Evolutionary conservation across 2,113 vertebrate genomes (phyloP).

Genomic region (Alligator mississippiensis): DNA sequence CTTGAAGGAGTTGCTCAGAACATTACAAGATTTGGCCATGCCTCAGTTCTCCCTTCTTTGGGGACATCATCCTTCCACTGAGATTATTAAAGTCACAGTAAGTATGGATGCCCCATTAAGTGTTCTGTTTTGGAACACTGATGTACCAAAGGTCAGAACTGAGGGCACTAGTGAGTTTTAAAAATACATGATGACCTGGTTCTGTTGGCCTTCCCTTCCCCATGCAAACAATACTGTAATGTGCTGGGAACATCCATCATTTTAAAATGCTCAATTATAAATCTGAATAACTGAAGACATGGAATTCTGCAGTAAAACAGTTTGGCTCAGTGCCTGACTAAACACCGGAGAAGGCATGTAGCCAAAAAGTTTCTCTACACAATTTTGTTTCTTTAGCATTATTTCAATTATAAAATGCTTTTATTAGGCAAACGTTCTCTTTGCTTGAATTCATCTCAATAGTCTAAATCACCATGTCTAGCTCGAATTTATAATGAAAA

Average conservation of each 20-base stretch:
- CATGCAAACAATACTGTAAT: not conserved
- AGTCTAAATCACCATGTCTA: conserved; percentile 11
- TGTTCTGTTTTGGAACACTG: not conserved
- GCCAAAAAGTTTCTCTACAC: not conserved
- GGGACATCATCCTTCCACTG: not conserved
- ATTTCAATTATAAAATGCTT: not conserved
- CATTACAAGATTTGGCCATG: rapidly evolving
- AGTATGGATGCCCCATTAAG: not conserved
- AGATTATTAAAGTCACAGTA: not conserved
- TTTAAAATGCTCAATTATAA: not conserved
- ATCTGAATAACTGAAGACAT: not conserved
- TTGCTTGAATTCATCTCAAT: conserved; percentile 3
- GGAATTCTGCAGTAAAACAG: not conserved
- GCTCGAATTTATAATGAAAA: conserved; percentile 54
- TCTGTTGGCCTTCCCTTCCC: not conserved
- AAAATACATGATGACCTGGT: not conserved
- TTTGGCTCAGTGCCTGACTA: not conserved
- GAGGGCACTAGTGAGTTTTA: not conserved
- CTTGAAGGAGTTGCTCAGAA: not conserved
- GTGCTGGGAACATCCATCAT: not conserved
- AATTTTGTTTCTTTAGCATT: conserved; percentile 33
- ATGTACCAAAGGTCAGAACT: not conserved
- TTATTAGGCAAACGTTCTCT: not conserved
- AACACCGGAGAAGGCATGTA: not conserved
- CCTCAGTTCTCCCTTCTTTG: not conserved